Conservation (phyloP, 2,797 vertebrate species). For the Clamator glandarius region DNA sequence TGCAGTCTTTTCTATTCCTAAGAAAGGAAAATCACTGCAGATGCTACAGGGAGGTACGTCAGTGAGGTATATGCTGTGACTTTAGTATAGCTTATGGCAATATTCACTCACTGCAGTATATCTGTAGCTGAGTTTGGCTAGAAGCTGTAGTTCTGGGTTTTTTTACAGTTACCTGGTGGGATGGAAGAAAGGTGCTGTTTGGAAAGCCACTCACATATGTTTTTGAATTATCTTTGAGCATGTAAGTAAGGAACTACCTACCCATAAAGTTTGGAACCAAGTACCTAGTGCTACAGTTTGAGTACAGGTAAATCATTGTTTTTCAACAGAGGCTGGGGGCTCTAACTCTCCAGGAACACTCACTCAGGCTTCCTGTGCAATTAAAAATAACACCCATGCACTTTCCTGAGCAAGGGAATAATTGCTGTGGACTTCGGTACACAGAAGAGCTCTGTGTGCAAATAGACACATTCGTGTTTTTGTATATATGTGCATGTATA, state of each 20-base stretch:
- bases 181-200: background rate
- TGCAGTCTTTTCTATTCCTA: background rate
- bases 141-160: background rate
- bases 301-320: background rate
- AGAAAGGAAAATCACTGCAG: background rate
- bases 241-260: background rate
- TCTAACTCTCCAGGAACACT: background rate
- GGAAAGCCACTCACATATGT: background rate
- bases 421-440: background rate
- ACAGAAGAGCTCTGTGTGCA: background rate
- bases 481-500: background rate
- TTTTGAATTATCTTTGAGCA: background rate
- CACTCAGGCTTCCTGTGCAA: background rate
- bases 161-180: background rate
- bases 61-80: background rate
- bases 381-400: background rate
- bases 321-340: rapidly evolving
- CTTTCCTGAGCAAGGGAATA: background rate
- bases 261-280: background rate
- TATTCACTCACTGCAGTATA: background rate
- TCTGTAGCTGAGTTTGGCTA: background rate
- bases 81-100: background rate
- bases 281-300: background rate
- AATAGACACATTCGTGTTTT: background rate
- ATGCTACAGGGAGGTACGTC: background rate